Conservation (phyloP, 1,140 invertebrate species). For the Tetraneura akinire region DNA sequence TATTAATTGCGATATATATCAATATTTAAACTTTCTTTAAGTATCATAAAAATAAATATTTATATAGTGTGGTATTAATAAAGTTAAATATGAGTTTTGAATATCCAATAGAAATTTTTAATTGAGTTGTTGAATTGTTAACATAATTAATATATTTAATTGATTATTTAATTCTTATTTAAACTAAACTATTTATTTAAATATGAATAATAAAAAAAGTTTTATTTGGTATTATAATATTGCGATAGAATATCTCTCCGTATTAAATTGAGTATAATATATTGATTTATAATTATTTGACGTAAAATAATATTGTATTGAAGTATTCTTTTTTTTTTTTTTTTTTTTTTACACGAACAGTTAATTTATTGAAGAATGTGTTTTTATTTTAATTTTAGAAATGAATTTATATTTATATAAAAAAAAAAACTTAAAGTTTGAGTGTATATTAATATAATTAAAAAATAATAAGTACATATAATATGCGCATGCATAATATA, state of each 20-base stretch:
- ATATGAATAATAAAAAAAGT: neutral
- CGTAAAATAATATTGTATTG: no score
- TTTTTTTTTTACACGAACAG: neutral
- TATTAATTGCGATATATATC: neutral
- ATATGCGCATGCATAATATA: no score
- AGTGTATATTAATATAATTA: no score
- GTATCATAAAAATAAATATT: neutral
- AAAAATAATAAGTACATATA: no score
- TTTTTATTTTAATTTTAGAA: neutral
- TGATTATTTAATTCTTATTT: neutral
- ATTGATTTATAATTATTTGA: neutral
- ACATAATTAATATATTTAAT: neutral
- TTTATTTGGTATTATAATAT: conserved; percentile 15
- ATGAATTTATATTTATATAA: neutral
- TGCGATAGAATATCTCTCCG: neutral
- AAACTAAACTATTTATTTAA: neutral
- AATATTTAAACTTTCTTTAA: neutral
- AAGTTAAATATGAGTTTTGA: neutral
- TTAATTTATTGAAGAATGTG: neutral
- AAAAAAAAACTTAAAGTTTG: no score
- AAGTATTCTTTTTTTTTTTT: neutral
- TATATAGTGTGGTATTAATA: neutral
- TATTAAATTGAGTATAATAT: neutral
- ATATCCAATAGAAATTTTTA: neutral
- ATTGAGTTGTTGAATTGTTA: neutral